Evolutionary conservation across 2,888 invertebrate species (phyloP).

Genomic region (Lepidonotus clava): DNA sequence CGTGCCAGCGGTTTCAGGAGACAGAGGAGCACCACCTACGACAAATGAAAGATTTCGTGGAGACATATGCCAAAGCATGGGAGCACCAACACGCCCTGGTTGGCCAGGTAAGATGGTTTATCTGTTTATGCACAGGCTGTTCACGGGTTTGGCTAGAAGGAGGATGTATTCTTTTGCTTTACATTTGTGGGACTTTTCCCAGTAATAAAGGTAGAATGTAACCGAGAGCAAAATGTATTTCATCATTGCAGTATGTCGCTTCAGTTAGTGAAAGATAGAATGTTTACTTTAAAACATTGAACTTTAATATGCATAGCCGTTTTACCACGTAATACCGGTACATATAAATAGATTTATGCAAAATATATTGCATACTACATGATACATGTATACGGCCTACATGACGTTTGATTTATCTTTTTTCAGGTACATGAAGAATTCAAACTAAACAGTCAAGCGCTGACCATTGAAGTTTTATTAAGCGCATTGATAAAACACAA

Average conservation of each 20-base stretch:
- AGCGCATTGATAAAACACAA: constrained; percentile 95
- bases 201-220: too few relatives aligned
- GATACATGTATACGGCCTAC: too few relatives aligned
- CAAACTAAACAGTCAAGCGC: constrained; percentile 92
- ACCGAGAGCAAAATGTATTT: background rate
- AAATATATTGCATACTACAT: too few relatives aligned
- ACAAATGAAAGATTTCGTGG: constrained; percentile 97
- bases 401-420: too few relatives aligned
- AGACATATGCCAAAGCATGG: constrained; percentile 86
- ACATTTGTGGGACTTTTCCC: too few relatives aligned
- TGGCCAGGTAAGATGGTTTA: constrained; percentile 82
- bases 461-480: constrained; percentile 95
- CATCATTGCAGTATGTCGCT: background rate
- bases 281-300: too few relatives aligned
- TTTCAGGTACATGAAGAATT: constrained; percentile 93
- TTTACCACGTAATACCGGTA: too few relatives aligned
- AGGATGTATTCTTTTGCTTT: background rate
- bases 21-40: constrained; percentile 94
- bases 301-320: too few relatives aligned
- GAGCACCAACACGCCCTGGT: constrained; percentile 94
- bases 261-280: too few relatives aligned
- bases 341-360: too few relatives aligned
- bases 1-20: constrained; percentile 89
- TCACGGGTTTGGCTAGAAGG: background rate
- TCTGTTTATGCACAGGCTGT: background rate